Base-by-base conservation (phyloP, 1,140 invertebrate species). In the Marisa cornuarietis region DNA sequence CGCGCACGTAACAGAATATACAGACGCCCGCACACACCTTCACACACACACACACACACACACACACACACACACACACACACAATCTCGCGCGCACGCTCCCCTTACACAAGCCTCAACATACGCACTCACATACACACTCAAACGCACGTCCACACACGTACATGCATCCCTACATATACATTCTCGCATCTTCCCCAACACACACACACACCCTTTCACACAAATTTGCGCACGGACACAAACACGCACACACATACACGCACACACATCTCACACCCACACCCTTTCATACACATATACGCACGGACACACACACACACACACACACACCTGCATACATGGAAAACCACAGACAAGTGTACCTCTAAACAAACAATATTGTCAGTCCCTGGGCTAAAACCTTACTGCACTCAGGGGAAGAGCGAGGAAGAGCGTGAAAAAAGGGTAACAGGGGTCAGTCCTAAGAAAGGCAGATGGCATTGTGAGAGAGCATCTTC, bases 131-230 rank as follows among this genome's bases (percentile, higher is more conserved):
- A n/a, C n/a, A n/a, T n/a, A n/a, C n/a, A n/a, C n/a, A n/a, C n/a
- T n/a, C n/a, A n/a, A n/a, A n/a, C n/a, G n/a, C n/a, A n/a, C n/a
- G n/a, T n/a, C n/a, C 24, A 26, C 69, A 71, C 69, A n/a, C 69
- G 10, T 51, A 13, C 69, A 71, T 51, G 69, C 69, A 71, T 51
- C 31, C 69, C 16, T n/a, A n/a, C 69, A 16, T 51, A 71, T 31
- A 71, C 69, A 71, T 31, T 20, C 69, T 11, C 69, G 49, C 52
- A 49, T 51, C 42, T 31, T 6, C 69, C 42, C 69, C 16, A 31
- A 71, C 69, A 52, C 69, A 71, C 69, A 71, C 69, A 71, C 69
- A 49, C 69, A 71, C 69, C n/a, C n/a, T n/a, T n/a, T n/a, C n/a
- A 49, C 31, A 71, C 69, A 71, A 10, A 49, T 51, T 13, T 26